These are phyloP conservation scores for Eudemis profundana DNA, from an alignment of 2,888 invertebrate species.

Conservation along the genomic window DNA sequence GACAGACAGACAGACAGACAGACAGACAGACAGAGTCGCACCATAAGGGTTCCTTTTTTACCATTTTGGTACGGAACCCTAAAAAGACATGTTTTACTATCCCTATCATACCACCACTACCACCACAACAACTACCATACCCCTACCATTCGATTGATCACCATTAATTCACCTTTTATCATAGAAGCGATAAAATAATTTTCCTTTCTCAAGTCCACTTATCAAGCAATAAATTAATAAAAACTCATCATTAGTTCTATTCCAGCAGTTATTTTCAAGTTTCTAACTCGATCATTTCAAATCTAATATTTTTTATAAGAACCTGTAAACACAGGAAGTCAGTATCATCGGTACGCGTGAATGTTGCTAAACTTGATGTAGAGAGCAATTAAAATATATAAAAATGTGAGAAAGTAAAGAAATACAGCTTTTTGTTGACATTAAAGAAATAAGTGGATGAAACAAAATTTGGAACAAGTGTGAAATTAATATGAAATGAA, in stretches of 20 bases:
- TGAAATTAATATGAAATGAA: background rate
- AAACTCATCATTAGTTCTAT: constrained; percentile 26
- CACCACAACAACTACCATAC: too few species aligned
- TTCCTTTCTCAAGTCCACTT: constrained; percentile 22
- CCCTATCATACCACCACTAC: too few species aligned
- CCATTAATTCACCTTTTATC: constrained; percentile 33
- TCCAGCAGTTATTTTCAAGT: constrained; percentile 22
- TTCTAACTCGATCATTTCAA: constrained; percentile 25
- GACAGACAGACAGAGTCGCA: too few species aligned
- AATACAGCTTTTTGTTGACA: constrained; percentile 37
- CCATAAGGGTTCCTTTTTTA: too few species aligned
- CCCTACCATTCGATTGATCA: constrained; percentile 17
- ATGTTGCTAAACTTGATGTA: constrained; percentile 48
- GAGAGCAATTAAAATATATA: constrained; percentile 44
- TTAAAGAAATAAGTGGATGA: constrained; percentile 18
- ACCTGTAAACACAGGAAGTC: constrained; percentile 50
- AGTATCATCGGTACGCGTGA: constrained; percentile 35
- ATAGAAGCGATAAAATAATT: constrained; percentile 15
- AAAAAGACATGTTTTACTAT: too few species aligned
- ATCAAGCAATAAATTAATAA: constrained; percentile 37
- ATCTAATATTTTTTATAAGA: constrained; percentile 22
- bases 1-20: too few species aligned
- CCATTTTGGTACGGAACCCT: too few species aligned
- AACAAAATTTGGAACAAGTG: constrained; percentile 18
- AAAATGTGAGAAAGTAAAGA: constrained; percentile 49